A percentile compares a stretch with the other conserved stretches of the same genome.
Conservation (phyloP, 2,888 invertebrate species). For the Rhogogaster chlorosoma region DNA sequence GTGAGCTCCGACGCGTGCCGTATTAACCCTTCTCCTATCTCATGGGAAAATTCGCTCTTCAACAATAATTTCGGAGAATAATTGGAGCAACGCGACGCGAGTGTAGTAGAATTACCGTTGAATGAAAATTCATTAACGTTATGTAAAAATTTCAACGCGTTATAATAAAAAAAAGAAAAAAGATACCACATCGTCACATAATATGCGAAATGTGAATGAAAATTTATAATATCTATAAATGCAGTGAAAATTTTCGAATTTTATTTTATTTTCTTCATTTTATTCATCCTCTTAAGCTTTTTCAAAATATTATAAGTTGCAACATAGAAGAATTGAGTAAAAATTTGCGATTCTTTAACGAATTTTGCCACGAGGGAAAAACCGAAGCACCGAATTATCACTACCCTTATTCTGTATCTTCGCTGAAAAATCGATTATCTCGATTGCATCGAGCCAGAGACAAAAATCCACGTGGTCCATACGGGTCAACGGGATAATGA, state of each 20-base stretch:
- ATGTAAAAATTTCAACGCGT: neutral
- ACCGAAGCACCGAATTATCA: neutral
- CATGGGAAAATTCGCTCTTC: neutral
- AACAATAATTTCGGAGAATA: neutral
- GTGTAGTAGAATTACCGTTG: neutral
- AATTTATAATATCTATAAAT: no score
- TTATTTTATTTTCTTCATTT: no score
- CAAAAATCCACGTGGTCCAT: neutral
- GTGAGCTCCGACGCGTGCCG: neutral
- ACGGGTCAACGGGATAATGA: constrained; percentile 11
- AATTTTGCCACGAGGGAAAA: neutral
- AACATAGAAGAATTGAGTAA: no score
- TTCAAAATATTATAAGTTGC: neutral
- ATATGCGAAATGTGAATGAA: neutral
- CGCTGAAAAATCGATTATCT: neutral
- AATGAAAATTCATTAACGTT: neutral
- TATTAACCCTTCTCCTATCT: neutral
- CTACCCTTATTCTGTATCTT: neutral
- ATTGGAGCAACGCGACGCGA: neutral
- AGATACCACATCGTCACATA: no score
- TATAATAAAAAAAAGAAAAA: no score
- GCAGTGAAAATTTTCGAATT: neutral
- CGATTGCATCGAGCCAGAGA: neutral
- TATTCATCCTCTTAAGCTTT: neutral
- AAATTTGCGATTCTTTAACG: no score